Evolutionary conservation across 2,113 vertebrate genomes (phyloP), one percentile per base, ranked within the genome.

Genomic region (Cheilinus undulatus): DNA sequence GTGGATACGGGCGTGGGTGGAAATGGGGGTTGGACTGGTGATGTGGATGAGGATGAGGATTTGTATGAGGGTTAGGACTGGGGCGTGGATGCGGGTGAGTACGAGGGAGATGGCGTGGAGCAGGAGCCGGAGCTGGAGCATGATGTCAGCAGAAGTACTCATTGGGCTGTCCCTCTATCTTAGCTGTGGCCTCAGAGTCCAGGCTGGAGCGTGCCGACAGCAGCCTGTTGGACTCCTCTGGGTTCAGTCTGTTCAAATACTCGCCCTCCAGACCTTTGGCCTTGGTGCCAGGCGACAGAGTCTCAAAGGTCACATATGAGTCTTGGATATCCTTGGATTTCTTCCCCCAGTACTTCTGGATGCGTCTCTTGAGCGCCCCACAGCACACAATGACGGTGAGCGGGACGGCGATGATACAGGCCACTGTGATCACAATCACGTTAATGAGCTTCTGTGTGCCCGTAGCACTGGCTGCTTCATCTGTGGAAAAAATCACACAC

Each of bases 391-490:
- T 94, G 82, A 98, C 90, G 0, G 98, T 98, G 77, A 98, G 95
- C 0, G 98, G 97, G 61, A 99, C 94, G 0, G 96, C 96, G 1
- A 98, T 97, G 86, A 97, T 88, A 7, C 95, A 95, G 2, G 98
- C 98, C 77, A 99, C 97, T 0, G 95, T 97, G 91, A 98, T 95
- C 56, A 97, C 98, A 34, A 99, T 97, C 28, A 95, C 94, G 0
- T 99, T 99, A 81, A 99, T 99, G 61, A 99, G 96, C 84, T 90
- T 95, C 86, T 99, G 98, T 2, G 96, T 98, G 57, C 95, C 95
- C 50, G 94, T 96, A 0, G 98, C 96, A 0, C 93, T 96, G 38
- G 91, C 96, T 22, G 95, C 96, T 86, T 96, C 95, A 0, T 98
- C 95, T 0, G 98, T 99, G 73, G 97, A 99, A 89, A 99, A 99